These are phyloP conservation scores for Proteles cristata DNA, from an alignment of 2,113 vertebrate genomes.

Conservation along the genomic window DNA sequence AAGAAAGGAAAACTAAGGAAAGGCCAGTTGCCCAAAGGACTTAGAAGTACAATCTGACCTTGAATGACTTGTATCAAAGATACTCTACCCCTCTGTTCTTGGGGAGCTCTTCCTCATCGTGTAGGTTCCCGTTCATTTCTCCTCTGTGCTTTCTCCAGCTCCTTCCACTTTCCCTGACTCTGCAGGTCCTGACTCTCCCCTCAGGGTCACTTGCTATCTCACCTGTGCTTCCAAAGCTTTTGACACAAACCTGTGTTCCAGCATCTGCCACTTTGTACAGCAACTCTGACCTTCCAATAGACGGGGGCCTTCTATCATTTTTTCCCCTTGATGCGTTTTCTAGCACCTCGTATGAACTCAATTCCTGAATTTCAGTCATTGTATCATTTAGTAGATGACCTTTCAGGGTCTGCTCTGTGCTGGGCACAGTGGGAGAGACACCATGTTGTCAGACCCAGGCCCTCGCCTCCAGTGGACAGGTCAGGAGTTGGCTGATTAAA, in stretches of 20 bases:
- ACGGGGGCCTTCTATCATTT: background rate
- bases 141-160: background rate
- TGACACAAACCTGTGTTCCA: background rate
- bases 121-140: background rate
- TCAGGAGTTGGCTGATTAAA: background rate
- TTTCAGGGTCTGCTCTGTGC: background rate
- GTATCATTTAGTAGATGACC: conserved; percentile 16
- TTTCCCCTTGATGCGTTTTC: background rate
- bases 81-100: fast-evolving
- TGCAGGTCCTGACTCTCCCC: background rate
- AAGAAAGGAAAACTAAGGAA: background rate
- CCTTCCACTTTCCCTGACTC: background rate
- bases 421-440: background rate
- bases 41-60: background rate
- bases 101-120: background rate
- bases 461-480: background rate
- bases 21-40: background rate
- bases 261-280: background rate
- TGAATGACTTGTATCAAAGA: background rate
- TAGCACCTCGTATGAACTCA: background rate
- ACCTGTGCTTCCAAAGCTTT: background rate
- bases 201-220: background rate
- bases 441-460: background rate
- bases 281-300: background rate
- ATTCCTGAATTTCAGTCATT: background rate